phyloP scores from a whole-genome alignment of 1,140 invertebrate species.

The Neodiprion fabricii region DNA sequence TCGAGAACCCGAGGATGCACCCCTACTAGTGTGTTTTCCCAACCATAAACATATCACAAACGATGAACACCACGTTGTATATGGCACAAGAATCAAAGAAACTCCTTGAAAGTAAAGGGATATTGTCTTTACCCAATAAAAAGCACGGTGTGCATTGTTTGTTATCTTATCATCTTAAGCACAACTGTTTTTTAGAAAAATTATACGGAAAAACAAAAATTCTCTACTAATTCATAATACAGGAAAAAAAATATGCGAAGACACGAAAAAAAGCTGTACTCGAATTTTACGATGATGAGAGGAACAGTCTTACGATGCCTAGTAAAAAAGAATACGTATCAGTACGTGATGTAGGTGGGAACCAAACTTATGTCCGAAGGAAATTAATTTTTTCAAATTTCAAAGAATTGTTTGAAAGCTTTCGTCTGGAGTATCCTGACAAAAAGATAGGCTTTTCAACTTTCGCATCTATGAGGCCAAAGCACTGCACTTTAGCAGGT shows the following conservation, averaged over 20 bases:
- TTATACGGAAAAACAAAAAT: neutral
- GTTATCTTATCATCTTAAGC: neutral
- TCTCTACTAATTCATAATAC: neutral
- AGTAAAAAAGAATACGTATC: slow-evolving; percentile 21
- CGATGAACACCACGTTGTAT: slow-evolving; percentile 11
- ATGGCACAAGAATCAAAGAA: slow-evolving; percentile 13
- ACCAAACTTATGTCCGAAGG: slow-evolving; percentile 18
- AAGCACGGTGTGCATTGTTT: slow-evolving; percentile 3
- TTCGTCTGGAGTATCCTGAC: slow-evolving; percentile 17
- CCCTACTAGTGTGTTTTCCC: too few species aligned
- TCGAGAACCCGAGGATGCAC: too few species aligned
- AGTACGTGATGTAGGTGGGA: slow-evolving; percentile 8
- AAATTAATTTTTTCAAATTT: slow-evolving; percentile 20
- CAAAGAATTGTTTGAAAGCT: slow-evolving; percentile 19
- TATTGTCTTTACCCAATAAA: slow-evolving; percentile 7
- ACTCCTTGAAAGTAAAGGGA: slow-evolving; percentile 11
- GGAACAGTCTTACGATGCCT: slow-evolving; percentile 12
- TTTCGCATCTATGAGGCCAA: slow-evolving; percentile 22
- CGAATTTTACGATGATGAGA: slow-evolving; percentile 11
- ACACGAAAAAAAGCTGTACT: slow-evolving; percentile 8
- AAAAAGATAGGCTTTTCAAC: slow-evolving; percentile 21
- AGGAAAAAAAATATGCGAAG: slow-evolving; percentile 14
- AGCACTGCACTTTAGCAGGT: slow-evolving; percentile 24
- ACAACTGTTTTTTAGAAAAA: slow-evolving; percentile 7
- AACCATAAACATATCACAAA: neutral